A percentile compares a stretch with the other conserved stretches of the same genome.
Evolutionary conservation across 1,140 invertebrate genomes (phyloP).

Genomic region (Babylonia areolata): DNA sequence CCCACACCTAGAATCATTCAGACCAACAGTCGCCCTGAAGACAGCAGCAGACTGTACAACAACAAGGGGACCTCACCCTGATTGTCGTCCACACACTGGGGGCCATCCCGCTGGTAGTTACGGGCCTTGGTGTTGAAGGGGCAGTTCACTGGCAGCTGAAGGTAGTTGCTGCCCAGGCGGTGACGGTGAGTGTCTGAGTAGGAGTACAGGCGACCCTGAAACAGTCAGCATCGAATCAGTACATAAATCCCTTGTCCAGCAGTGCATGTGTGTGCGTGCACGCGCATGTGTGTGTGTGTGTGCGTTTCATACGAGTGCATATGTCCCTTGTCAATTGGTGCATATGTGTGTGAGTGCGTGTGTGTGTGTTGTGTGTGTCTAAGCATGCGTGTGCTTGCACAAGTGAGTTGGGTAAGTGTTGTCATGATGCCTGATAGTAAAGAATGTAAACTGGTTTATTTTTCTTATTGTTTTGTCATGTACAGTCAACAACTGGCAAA

Average conservation of each 20-base stretch:
- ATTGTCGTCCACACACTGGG: constrained; percentile 76
- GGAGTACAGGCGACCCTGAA: constrained; percentile 90
- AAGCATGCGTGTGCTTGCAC: too few species aligned
- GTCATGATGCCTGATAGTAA: too few species aligned
- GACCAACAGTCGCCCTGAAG: neutral
- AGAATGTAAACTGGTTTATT: too few species aligned
- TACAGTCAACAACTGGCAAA: too few species aligned
- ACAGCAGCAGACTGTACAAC: neutral
- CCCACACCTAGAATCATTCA: neutral
- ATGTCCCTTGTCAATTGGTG: neutral
- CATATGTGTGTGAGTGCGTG: too few species aligned
- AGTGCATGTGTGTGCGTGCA: too few species aligned
- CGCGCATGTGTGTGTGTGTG: too few species aligned
- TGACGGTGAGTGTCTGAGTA: constrained; percentile 97
- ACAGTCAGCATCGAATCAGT: neutral
- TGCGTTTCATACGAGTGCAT: too few species aligned
- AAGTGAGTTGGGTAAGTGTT: too few species aligned
- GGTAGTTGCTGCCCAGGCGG: constrained; percentile 93
- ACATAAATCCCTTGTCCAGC: too few species aligned
- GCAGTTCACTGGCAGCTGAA: constrained; percentile 96
- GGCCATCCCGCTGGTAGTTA: constrained; percentile 94
- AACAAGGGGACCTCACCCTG: constrained; percentile 59
- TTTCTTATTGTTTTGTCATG: too few species aligned
- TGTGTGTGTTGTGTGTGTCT: too few species aligned
- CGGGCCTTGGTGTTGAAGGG: constrained; percentile 81